Evolutionary conservation across 2,797 vertebrate species (phyloP).

Genomic region (Remorina albescens): DNA sequence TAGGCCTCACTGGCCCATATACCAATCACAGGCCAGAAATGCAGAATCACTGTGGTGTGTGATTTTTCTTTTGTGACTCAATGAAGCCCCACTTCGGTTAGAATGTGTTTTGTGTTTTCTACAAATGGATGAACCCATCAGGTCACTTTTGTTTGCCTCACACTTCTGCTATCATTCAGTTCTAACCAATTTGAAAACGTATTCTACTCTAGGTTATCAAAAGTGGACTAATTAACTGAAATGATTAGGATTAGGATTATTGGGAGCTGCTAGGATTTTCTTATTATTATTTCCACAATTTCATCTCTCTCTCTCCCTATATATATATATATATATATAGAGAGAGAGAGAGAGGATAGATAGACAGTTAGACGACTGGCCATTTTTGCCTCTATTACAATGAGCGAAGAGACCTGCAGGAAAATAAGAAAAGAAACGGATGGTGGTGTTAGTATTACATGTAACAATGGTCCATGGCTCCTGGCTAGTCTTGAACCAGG

Average conservation of each 20-base stretch:
- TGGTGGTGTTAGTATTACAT: not conserved
- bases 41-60: not conserved
- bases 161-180: not conserved
- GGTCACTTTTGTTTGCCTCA: not conserved
- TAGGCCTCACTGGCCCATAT: too few relatives aligned
- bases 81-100: too few relatives aligned
- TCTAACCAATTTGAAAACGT: too few relatives aligned
- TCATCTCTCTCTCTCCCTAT: too few relatives aligned
- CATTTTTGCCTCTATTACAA: not conserved
- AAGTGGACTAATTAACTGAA: conserved; percentile 5
- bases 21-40: not conserved
- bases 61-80: not conserved
- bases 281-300: too few relatives aligned
- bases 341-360: too few relatives aligned
- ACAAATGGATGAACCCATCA: not conserved
- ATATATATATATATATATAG: too few relatives aligned
- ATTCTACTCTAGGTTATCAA: not conserved
- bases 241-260: not conserved
- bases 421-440: too few relatives aligned
- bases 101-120: not conserved
- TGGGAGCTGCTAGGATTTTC: too few relatives aligned
- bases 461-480: not conserved
- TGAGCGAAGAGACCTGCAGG: not conserved
- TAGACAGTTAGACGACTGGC: too few relatives aligned
- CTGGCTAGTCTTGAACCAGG: not conserved